These are phyloP conservation scores for Batillaria attramentaria DNA, from an alignment of 1,140 invertebrate genomes.

Conservation along the genomic window DNA sequence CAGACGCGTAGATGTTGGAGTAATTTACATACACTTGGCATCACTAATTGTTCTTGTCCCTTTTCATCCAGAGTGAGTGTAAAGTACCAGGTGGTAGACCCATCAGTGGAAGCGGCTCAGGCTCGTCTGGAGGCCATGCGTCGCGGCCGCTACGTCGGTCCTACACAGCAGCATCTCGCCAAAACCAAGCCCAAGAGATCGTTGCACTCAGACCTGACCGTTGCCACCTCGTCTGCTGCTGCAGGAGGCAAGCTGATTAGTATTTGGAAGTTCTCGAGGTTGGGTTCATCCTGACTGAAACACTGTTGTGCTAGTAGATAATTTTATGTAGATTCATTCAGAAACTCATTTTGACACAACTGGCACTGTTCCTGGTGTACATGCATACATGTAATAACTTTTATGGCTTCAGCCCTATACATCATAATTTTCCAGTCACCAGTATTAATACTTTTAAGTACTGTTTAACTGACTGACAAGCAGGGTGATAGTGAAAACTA, in stretches of 20 bases:
- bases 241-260: conserved; percentile 15
- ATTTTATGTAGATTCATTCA: too few relatives aligned
- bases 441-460: too few relatives aligned
- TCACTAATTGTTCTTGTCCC: too few relatives aligned
- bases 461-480: too few relatives aligned
- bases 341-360: too few relatives aligned
- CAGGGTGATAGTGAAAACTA: too few relatives aligned
- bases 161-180: conserved; percentile 21
- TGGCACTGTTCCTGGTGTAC: too few relatives aligned
- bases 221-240: conserved; percentile 9
- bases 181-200: conserved; percentile 19
- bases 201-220: not conserved
- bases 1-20: too few relatives aligned
- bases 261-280: not conserved
- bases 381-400: too few relatives aligned
- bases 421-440: too few relatives aligned
- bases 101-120: conserved; percentile 63
- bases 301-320: not conserved
- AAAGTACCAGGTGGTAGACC: conserved; percentile 66
- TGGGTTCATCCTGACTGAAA: not conserved
- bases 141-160: conserved; percentile 52
- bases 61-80: conserved; percentile 62
- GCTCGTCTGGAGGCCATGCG: conserved; percentile 68
- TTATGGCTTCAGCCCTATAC: too few relatives aligned
- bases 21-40: too few relatives aligned